Percentiles rank a stretch among this genome's conserved stretches.
Evolutionary conservation across 2,888 invertebrate species (phyloP).

Genomic region (Margaritifera margaritifera): DNA sequence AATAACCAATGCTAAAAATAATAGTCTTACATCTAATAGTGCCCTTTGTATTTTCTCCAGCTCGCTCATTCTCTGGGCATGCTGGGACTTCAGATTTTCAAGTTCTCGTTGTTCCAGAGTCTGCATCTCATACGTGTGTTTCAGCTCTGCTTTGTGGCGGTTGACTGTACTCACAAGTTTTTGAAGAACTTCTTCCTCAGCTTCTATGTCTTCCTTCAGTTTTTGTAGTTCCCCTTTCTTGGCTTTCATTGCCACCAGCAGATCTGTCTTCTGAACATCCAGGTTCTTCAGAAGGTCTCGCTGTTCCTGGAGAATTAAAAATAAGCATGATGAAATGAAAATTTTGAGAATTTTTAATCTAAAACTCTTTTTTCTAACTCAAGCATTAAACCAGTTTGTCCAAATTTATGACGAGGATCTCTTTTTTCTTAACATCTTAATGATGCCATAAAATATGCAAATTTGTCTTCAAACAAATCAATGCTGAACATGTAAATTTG

Average conservation of each 20-base stretch:
- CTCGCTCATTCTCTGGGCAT: constrained; percentile 56
- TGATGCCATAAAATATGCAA: too few relatives aligned
- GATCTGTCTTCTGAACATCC: constrained; percentile 56
- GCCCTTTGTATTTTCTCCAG: constrained; percentile 62
- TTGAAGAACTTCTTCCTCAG: constrained; percentile 63
- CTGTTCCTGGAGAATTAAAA: constrained; percentile 45
- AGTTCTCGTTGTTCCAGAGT: constrained; percentile 60
- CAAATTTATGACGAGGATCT: too few relatives aligned
- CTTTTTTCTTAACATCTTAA: too few relatives aligned
- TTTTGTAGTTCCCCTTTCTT: constrained; percentile 54
- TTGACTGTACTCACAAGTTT: constrained; percentile 58
- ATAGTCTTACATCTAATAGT: constrained; percentile 51
- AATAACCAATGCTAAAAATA: background rate
- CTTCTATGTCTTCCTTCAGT: constrained; percentile 57
- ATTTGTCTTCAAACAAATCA: too few relatives aligned
- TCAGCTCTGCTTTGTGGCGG: constrained; percentile 64
- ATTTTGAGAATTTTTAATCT: background rate
- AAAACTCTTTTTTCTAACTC: background rate
- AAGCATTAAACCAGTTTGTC: too few relatives aligned
- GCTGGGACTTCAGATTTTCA: constrained; percentile 58
- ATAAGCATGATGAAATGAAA: background rate
- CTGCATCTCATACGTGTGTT: constrained; percentile 64
- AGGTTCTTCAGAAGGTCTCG: constrained; percentile 50
- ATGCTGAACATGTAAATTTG: too few relatives aligned
- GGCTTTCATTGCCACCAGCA: constrained; percentile 46